Base-by-base conservation (phyloP, 2,888 invertebrate genomes). In the Dascillus cervinus region DNA sequence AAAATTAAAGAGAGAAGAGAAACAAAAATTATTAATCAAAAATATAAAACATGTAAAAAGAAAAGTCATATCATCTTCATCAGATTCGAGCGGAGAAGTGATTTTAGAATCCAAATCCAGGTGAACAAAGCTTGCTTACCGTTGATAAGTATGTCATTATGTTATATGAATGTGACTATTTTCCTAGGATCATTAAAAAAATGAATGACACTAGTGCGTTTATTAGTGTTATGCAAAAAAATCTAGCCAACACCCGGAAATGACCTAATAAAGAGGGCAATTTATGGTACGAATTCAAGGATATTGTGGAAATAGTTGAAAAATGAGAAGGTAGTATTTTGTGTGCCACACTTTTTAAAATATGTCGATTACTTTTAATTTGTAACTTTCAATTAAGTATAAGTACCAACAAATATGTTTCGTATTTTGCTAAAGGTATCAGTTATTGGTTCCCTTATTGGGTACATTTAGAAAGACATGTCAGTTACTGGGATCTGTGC, bases 211-310 rank as follows among this genome's bases (percentile, higher is more conserved):
- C 3, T 10, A 10, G 10, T 17, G 26, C 17, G 10, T 26, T 8
- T 26, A 9, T 26, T 2, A 26, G 17, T 26, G 26, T 14, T 11
- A 26, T 26, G 26, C 14, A 14, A 10, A 26, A 26, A 26, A 15
- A 19, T 26, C 9, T 26, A 17, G 13, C 17, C 2, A 26, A 15
- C 14, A 15, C 15, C 2, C 11, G 15, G 14, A 22, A 22, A 11
- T 22, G 23, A 12, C 23, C 23, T 22, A 17, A 15, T 8, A 26
- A 17, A 15, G 10, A 26, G 15, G 26, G 19, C 17, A 13, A 8
- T 17, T 26, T 26, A 17, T 26, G 26, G 26, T 26, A 26, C 11
- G 15, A 26, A 4, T 15, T 26, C 3, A 15, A 14, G 3, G 17
- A 26, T 26, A 15, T 26, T 10, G 19, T 26, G 15, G 26, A 15